These are phyloP conservation scores for Platysteira castanea DNA, from an alignment of 2,113 vertebrate species.

Conservation along the genomic window DNA sequence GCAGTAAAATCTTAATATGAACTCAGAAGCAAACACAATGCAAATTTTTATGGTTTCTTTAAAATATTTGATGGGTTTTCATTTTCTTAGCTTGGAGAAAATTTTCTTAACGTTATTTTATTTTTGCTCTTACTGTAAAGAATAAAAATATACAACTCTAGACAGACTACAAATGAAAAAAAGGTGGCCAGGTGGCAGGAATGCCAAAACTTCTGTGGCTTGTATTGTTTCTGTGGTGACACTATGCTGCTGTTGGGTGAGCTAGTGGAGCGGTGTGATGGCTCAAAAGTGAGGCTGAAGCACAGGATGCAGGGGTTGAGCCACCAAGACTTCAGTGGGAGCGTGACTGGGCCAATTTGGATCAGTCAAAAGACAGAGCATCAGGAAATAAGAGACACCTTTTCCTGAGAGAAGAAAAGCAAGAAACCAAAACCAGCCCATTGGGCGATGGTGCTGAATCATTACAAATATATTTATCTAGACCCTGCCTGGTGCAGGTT, in stretches of 20 bases:
- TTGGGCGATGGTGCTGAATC: not conserved
- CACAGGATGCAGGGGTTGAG: not conserved
- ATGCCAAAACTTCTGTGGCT: conserved; percentile 12
- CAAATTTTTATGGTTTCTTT: conserved; percentile 55
- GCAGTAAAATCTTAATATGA: conserved; percentile 55
- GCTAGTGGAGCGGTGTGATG: not conserved
- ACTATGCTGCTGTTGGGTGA: not conserved
- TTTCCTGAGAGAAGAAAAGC: not conserved
- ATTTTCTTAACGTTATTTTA: conserved; percentile 28
- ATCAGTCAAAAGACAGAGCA: not conserved
- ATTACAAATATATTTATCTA: not conserved
- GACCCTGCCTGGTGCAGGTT: not conserved
- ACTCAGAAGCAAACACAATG: conserved; percentile 66
- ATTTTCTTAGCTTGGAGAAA: conserved; percentile 27
- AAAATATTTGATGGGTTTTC: conserved; percentile 7
- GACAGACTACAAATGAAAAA: not conserved
- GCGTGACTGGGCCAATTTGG: not conserved
- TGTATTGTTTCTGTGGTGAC: conserved; percentile 45
- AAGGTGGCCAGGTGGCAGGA: conserved; percentile 32
- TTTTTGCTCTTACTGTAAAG: conserved; percentile 45
- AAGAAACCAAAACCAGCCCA: not conserved
- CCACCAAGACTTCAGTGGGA: not conserved
- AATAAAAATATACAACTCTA: conserved; percentile 14
- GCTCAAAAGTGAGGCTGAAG: not conserved
- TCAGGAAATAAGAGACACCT: not conserved